Evolutionary conservation across 2,888 invertebrate genomes (phyloP).

Genomic region (Leptopilina syphax): DNA sequence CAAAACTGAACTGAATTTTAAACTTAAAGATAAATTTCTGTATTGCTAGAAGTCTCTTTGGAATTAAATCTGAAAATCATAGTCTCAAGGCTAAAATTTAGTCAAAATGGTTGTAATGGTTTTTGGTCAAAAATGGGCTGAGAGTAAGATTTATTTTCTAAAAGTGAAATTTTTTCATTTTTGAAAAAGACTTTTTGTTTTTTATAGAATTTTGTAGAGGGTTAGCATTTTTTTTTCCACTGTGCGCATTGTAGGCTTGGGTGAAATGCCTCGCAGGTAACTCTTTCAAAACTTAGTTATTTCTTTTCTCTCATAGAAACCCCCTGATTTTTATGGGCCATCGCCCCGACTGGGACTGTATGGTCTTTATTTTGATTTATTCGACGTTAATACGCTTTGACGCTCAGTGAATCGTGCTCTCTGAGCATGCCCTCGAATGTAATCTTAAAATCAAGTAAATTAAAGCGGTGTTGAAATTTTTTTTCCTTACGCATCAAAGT

Average conservation of each 20-base stretch:
- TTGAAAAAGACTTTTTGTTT: not conserved
- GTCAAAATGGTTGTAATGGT: no score
- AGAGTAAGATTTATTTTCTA: not conserved
- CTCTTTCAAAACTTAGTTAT: constrained; percentile 62
- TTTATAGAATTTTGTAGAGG: not conserved
- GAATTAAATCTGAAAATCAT: no score
- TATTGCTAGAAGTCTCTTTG: no score
- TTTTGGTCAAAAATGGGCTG: no score
- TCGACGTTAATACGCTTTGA: constrained; percentile 73
- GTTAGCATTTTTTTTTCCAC: not conserved
- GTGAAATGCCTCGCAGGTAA: constrained; percentile 65
- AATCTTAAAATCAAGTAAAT: constrained; percentile 33
- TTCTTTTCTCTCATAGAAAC: constrained; percentile 19
- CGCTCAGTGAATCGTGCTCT: constrained; percentile 65
- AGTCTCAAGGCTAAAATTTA: no score
- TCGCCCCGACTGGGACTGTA: constrained; percentile 59
- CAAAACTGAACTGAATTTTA: no score
- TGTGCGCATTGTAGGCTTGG: not conserved
- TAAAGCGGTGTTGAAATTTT: constrained; percentile 23
- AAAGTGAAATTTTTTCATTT: not conserved
- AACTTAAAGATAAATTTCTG: no score
- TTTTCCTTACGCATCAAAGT: not conserved
- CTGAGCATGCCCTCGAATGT: constrained; percentile 40
- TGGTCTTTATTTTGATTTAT: constrained; percentile 76
- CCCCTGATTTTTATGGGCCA: constrained; percentile 52